Evolutionary conservation across 2,113 vertebrate genomes (phyloP).

Genomic region (Lipophrys pholis): DNA sequence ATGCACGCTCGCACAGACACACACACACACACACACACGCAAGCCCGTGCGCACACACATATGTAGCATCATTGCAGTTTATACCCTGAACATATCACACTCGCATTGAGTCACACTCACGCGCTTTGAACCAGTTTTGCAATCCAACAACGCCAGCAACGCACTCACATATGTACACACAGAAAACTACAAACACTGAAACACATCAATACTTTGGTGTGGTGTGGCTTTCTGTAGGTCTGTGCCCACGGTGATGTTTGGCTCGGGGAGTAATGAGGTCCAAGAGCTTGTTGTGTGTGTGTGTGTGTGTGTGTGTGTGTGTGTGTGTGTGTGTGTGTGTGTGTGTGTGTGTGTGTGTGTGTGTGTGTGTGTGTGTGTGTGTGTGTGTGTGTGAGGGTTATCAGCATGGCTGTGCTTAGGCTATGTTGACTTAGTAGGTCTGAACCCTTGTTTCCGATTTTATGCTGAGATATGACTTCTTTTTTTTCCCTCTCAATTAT

Average conservation of each 20-base stretch:
- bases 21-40: constrained; percentile 24
- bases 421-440: too few relatives aligned
- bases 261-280: constrained; percentile 11
- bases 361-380: neutral
- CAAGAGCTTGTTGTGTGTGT: neutral
- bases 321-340: neutral
- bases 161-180: neutral
- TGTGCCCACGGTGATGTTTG: constrained; percentile 27
- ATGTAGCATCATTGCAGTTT: constrained; percentile 9
- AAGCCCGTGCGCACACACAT: neutral
- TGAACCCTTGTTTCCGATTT: too few relatives aligned
- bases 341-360: neutral
- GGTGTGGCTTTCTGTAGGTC: neutral
- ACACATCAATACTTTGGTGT: constrained; percentile 24
- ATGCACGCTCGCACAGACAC: constrained; percentile 13
- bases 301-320: neutral
- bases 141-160: constrained; percentile 6
- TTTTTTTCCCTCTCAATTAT: too few relatives aligned
- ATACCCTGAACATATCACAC: constrained; percentile 11
- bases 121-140: constrained; percentile 32
- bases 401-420: too few relatives aligned
- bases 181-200: constrained; percentile 16
- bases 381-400: neutral
- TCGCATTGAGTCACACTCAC: too few relatives aligned
- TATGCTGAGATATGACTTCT: too few relatives aligned